Conservation (phyloP, 1,140 invertebrate species). For the Oedothorax gibbosus region DNA sequence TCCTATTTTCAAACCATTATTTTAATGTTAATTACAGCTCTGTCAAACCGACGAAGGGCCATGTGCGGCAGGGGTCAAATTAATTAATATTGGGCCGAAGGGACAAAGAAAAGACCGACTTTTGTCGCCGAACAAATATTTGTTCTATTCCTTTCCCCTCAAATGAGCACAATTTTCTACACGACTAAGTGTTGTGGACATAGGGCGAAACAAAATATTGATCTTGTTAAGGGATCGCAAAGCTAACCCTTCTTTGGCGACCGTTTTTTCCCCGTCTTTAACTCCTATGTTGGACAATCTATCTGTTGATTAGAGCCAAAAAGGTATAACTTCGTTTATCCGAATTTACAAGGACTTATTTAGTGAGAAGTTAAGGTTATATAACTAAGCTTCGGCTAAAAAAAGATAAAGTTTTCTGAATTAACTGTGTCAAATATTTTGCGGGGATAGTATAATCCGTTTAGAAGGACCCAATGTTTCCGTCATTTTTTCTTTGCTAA, state of each 20-base stretch:
- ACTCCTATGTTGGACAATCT: slow-evolving; percentile 14
- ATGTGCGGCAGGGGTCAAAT: slow-evolving; percentile 47
- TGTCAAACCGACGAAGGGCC: too few species aligned
- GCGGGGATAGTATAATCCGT: too few species aligned
- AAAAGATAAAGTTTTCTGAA: too few species aligned
- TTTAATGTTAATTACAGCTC: too few species aligned
- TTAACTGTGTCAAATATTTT: too few species aligned
- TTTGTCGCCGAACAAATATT: slow-evolving; percentile 58
- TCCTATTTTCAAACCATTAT: too few species aligned
- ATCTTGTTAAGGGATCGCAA: slow-evolving; percentile 56
- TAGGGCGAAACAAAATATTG: slow-evolving; percentile 55
- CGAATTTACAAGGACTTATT: too few species aligned
- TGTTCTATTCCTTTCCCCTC: slow-evolving; percentile 48
- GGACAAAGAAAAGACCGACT: slow-evolving; percentile 46
- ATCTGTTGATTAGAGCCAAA: background rate
- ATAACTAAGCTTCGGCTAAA: too few species aligned
- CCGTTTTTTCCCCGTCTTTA: slow-evolving; percentile 6
- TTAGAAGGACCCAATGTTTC: too few species aligned
- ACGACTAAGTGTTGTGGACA: slow-evolving; percentile 57
- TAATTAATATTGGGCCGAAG: slow-evolving; percentile 55
- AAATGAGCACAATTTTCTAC: slow-evolving; percentile 58
- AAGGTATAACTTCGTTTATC: too few species aligned
- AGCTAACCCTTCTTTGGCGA: background rate
- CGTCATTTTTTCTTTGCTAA: too few species aligned
- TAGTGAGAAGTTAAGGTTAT: too few species aligned